phyloP scores from a whole-genome alignment of 1,140 invertebrate species.

The Bursaphelenchus mucronatus region DNA sequence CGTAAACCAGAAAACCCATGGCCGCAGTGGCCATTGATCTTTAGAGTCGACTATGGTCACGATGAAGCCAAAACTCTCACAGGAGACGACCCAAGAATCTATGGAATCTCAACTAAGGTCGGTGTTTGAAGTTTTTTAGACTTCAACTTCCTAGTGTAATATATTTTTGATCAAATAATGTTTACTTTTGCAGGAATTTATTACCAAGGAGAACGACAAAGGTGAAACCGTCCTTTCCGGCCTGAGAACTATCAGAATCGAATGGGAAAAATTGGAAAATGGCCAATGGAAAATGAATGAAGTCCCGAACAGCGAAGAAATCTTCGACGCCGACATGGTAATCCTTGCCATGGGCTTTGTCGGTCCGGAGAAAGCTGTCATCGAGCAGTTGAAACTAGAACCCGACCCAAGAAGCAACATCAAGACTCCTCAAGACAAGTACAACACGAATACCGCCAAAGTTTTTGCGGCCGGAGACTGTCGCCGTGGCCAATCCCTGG shows the following conservation, averaged over 20 bases:
- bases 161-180: conserved; percentile 12
- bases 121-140: conserved; percentile 12
- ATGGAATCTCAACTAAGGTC: conserved; percentile 83
- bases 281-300: conserved; percentile 92
- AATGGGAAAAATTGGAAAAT: conserved; percentile 85
- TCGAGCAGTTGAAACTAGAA: conserved; percentile 75
- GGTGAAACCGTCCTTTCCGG: conserved; percentile 69
- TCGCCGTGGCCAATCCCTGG: conserved; percentile 88
- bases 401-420: conserved; percentile 88
- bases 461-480: conserved; percentile 97
- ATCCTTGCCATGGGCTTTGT: conserved; percentile 97
- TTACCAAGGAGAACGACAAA: conserved; percentile 40
- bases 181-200: conserved; percentile 48
- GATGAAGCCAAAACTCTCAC: conserved; percentile 88
- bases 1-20: conserved; percentile 79
- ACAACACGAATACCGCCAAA: conserved; percentile 75
- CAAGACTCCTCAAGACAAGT: conserved; percentile 74
- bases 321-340: conserved; percentile 77
- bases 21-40: conserved; percentile 94
- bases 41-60: conserved; percentile 95
- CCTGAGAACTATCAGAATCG: conserved; percentile 80
- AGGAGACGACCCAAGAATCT: conserved; percentile 86
- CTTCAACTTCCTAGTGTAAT: background rate
- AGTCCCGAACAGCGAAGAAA: conserved; percentile 73
- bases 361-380: conserved; percentile 76